Evolutionary conservation across 2,888 invertebrate genomes (phyloP), one percentile per base, ranked within the genome.

Genomic region (Hetaerina titia): DNA sequence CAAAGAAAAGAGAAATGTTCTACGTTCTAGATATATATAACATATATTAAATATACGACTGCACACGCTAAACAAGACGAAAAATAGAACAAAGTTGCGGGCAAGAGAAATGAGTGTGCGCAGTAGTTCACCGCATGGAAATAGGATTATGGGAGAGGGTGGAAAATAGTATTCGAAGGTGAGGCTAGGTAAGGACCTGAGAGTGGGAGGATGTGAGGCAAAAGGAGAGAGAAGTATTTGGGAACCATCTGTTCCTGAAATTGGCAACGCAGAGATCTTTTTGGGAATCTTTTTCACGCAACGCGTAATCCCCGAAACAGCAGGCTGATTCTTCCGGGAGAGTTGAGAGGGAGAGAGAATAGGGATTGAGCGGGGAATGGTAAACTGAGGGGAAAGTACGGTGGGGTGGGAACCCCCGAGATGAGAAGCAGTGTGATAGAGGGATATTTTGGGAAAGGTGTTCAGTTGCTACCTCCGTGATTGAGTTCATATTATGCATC

Each of bases 201-300:
- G n/a, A n/a, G 90, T 13, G 17, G 31, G 19, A 63, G 25, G 17
- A 7, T 17, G 90, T 25, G 63, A 81, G 7, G 31, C 31, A 45
- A 7, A 31, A 57, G 57, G 89, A 89, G 25, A 8, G 25, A n/a
- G n/a, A 56, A 60, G 74, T 69, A 92, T 69, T 74, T 5, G n/a
- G 74, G 92, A 56, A 74, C 45, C 92, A 92, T 92, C 92, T 92
- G 69, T 92, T 92, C n/a, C 69, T 56, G 56, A 92, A 69, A 92
- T 92, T 74, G 92, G 92, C 45, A 64, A 45, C 19, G 19, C 22
- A 92, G 11, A 13, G 56, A 92, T 92, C n/a, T 31, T 13, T 81
- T 74, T 74, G 69, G n/a, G 69, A 69, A 69, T n/a, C 90, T 64
- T 90, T n/a, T 92, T 92, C 69, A 69, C 69, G 69, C 92, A 45